These are phyloP conservation scores for Thrips palmi DNA, from an alignment of 1,140 invertebrate species.

Conservation along the genomic window DNA sequence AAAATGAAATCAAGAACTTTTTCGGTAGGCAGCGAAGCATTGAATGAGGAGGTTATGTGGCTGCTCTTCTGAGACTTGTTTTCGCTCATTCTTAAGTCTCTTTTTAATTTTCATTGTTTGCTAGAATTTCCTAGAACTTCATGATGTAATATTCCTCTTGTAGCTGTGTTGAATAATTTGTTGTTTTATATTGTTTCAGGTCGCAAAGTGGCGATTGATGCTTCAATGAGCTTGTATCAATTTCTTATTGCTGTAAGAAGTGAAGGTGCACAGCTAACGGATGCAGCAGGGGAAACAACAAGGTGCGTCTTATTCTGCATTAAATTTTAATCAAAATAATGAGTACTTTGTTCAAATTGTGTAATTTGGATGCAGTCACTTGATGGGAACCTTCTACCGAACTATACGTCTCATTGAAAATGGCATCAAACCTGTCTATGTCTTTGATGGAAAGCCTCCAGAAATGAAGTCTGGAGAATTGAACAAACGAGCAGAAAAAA, in stretches of 20 bases:
- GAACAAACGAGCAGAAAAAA: conserved; percentile 70
- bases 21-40: conserved; percentile 78
- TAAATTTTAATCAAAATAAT: too few relatives aligned
- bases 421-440: conserved; percentile 97
- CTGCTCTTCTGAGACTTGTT: too few relatives aligned
- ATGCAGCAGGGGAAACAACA: conserved; percentile 90
- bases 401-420: conserved; percentile 93
- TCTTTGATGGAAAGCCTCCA: conserved; percentile 97
- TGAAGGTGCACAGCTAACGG: conserved; percentile 78
- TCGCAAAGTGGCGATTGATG: conserved; percentile 94
- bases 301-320: too few relatives aligned
- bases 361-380: conserved; percentile 43
- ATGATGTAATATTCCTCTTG: too few relatives aligned
- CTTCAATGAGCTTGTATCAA: conserved; percentile 97
- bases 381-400: conserved; percentile 96
- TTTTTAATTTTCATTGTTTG: too few relatives aligned
- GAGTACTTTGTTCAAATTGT: too few relatives aligned
- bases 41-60: too few relatives aligned
- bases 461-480: conserved; percentile 83
- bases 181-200: conserved; percentile 48
- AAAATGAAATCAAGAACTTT: conserved; percentile 93
- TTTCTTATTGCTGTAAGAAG: conserved; percentile 94
- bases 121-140: too few relatives aligned
- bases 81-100: too few relatives aligned
- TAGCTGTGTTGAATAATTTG: too few relatives aligned